Percentiles rank a stretch among this genome's conserved stretches.
phyloP scores from a whole-genome alignment of 2,113 vertebrate genomes.

The Ardeotis arabs region DNA sequence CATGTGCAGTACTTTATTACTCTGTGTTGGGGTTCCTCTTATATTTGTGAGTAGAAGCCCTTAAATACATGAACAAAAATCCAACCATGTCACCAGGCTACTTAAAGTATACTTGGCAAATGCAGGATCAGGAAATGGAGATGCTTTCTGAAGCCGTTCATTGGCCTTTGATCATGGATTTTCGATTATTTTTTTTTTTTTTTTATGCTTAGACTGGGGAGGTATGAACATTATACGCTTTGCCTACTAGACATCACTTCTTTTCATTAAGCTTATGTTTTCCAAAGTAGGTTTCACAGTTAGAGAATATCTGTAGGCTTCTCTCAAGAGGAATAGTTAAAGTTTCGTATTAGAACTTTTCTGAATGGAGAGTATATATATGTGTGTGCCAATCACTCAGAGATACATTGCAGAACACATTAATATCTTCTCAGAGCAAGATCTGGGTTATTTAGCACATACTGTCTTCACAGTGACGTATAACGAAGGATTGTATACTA shows the following conservation, averaged over 20 bases:
- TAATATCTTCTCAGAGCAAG: background rate
- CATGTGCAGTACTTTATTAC: background rate
- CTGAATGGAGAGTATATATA: background rate
- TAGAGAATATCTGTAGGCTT: background rate
- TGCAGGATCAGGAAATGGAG: background rate
- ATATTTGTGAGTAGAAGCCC: background rate
- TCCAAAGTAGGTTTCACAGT: background rate
- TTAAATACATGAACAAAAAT: background rate
- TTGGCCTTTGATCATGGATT: background rate
- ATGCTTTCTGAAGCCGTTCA: background rate
- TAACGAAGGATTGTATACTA: background rate
- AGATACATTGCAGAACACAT: background rate
- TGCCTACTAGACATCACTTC: background rate
- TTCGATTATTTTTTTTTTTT: background rate
- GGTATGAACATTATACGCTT: background rate
- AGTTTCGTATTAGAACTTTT: background rate
- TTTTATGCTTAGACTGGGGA: background rate
- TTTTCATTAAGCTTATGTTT: background rate
- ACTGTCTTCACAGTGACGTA: background rate
- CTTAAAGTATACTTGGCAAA: background rate
- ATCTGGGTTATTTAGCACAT: background rate
- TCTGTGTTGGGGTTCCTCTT: background rate
- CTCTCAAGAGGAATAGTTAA: background rate
- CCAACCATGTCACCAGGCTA: background rate
- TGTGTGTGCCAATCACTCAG: background rate